A percentile compares a stretch with the other conserved stretches of the same genome.
phyloP scores from a whole-genome alignment of 2,888 invertebrate species.

The Dugesia japonica region DNA sequence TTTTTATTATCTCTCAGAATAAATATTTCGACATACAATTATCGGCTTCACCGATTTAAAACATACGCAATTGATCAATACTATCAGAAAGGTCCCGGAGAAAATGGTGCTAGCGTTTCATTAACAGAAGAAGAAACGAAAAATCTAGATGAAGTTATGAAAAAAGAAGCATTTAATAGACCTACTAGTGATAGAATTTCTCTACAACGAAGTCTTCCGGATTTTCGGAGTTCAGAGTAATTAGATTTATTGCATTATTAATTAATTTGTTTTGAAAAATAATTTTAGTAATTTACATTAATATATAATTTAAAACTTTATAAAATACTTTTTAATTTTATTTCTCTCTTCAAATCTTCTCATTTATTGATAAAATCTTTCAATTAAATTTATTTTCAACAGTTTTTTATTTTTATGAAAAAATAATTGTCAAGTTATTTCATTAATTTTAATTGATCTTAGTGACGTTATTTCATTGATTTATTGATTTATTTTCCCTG shows the following conservation, averaged over 20 bases:
- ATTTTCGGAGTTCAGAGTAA: constrained; percentile 51
- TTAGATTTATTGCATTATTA: not conserved
- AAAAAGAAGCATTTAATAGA: constrained; percentile 70
- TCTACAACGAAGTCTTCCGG: constrained; percentile 63
- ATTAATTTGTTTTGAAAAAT: not conserved
- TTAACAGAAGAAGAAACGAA: constrained; percentile 51
- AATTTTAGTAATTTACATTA: not conserved
- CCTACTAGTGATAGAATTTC: constrained; percentile 72
- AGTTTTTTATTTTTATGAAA: too few relatives aligned
- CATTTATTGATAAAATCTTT: too few relatives aligned
- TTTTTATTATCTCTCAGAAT: too few relatives aligned
- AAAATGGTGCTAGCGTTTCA: constrained; percentile 40
- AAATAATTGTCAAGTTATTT: too few relatives aligned
- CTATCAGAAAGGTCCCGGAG: constrained; percentile 42
- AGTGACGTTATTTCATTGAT: too few relatives aligned
- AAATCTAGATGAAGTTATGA: constrained; percentile 50
- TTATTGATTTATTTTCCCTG: too few relatives aligned
- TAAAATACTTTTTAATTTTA: not conserved
- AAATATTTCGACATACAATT: too few relatives aligned
- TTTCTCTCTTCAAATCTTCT: not conserved
- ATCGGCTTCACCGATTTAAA: not conserved
- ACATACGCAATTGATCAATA: constrained; percentile 17
- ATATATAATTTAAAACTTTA: not conserved
- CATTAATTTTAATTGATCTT: too few relatives aligned
- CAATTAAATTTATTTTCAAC: too few relatives aligned